Evolutionary conservation across 2,797 vertebrate genomes (phyloP), one percentile per base, ranked within the genome.

Genomic region (Spinibarbus caldwelli): DNA sequence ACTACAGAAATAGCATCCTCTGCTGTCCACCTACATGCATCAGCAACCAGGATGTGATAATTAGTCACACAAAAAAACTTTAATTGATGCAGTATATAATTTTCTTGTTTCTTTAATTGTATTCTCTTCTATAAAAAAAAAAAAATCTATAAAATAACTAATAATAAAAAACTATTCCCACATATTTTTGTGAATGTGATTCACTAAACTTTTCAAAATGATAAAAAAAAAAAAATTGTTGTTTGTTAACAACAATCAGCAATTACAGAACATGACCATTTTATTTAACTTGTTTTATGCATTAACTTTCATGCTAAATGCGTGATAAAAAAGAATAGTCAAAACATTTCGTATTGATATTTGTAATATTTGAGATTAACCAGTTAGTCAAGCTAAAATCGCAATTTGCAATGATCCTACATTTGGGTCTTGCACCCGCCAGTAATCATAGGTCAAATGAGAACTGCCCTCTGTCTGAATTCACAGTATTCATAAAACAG

Each of bases 1-100:
- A 41, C 41, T 9, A 38, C n/a, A 71, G 5, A 82, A 82, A 82
- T 72, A 72, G 38, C 36, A 45, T 68, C 78, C 47, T 52, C 23
- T 26, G 21, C 19, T 67, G 62, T 47, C 38, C 38, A n/a, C 36
- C 49, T 59, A 81, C 11, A 14, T 41, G 36, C 36, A 38, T 57
- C 6, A 43, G 26, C 15, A 59, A 29, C 36, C 78, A 36, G 64
- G 3, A 41, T 19, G 45, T 52, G 12, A 34, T 38, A 36, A 76
- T 36, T 47, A 57, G 3, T 52, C 19, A 5, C 5, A 73, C n/a
- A n/a, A n/a, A n/a, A 49, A 49, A 34, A 2, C n/a, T 6, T 73
- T 73, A 34, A 12, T 36, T 52, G 29, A 34, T 47, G 19, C 5
- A 6, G 36, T 52, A 34, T 7, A 36, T 3, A 4, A 54, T 36